Conservation (phyloP, 2,113 vertebrate genomes). For the Pao palembangensis region DNA sequence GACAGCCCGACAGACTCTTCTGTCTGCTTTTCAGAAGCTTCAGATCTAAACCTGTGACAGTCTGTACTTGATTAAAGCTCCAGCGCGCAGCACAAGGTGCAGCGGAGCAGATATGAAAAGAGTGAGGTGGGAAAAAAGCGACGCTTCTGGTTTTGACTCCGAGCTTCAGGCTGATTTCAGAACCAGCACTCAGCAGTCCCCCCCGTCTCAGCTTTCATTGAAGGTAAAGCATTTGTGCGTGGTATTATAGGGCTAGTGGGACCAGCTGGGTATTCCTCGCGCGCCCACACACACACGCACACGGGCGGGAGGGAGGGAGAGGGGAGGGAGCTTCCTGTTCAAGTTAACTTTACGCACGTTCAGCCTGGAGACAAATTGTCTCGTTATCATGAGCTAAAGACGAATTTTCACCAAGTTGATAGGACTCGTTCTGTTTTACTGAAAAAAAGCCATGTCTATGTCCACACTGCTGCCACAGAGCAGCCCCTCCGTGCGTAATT, state of each 20-base stretch:
- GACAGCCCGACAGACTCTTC: background rate
- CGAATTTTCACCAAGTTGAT: constrained; percentile 19
- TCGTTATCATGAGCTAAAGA: constrained; percentile 22
- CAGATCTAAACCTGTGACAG: constrained; percentile 9
- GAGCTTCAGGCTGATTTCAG: constrained; percentile 48
- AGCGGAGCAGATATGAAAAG: constrained; percentile 2
- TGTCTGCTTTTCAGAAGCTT: background rate
- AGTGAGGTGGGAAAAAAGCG: constrained; percentile 7
- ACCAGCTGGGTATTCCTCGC: constrained; percentile 60
- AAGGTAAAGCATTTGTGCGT: constrained; percentile 71
- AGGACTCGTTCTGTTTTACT: background rate
- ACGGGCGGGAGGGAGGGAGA: constrained; percentile 7
- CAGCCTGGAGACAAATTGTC: constrained; percentile 47
- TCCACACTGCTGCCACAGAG: constrained; percentile 17
- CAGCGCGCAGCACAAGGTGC: constrained; percentile 14
- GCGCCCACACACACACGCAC: constrained; percentile 1
- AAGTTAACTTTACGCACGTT: constrained; percentile 45
- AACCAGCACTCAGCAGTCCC: constrained; percentile 61
- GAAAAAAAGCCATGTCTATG: constrained; percentile 13
- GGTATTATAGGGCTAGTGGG: constrained; percentile 74
- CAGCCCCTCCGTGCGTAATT: constrained; percentile 36
- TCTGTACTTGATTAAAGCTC: background rate
- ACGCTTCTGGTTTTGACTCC: constrained; percentile 52
- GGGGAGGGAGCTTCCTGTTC: constrained; percentile 46
- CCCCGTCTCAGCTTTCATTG: constrained; percentile 68